Evolutionary conservation across 2,113 vertebrate genomes (phyloP).

Genomic region (Triplophysa dalaica): DNA sequence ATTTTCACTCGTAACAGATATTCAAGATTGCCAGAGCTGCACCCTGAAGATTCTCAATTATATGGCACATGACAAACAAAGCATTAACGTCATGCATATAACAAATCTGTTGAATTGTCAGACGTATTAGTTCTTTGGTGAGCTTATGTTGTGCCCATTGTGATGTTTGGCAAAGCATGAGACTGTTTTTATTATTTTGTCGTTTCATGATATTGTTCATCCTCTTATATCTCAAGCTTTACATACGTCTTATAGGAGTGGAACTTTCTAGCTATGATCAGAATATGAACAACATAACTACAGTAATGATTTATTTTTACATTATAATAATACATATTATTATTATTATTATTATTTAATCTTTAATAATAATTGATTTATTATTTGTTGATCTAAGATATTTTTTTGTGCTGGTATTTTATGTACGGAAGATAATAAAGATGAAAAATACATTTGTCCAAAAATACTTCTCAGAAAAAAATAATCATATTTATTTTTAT

Average conservation of each 20-base stretch:
- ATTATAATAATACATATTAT: too few species aligned
- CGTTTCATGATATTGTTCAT: neutral
- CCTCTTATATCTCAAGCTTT: slow-evolving; percentile 10
- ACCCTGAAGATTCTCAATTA: slow-evolving; percentile 22
- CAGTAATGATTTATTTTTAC: neutral
- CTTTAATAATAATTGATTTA: too few species aligned
- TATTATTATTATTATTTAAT: too few species aligned
- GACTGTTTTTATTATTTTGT: slow-evolving; percentile 9
- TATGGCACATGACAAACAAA: slow-evolving; percentile 31
- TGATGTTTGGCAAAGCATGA: slow-evolving; percentile 24
- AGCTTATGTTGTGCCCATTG: neutral
- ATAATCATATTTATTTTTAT: too few species aligned
- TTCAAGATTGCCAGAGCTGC: slow-evolving; percentile 19
- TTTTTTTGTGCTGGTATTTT: slow-evolving; percentile 9
- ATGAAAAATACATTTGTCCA: too few species aligned
- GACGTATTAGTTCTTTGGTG: slow-evolving; percentile 11
- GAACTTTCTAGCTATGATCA: neutral
- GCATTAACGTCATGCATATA: slow-evolving; percentile 1
- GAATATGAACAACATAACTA: slow-evolving; percentile 11
- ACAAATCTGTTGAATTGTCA: slow-evolving; percentile 20
- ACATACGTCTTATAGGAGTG: neutral
- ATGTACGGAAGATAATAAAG: neutral
- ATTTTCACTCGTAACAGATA: slow-evolving; percentile 16
- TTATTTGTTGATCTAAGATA: too few species aligned
- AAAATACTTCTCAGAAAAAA: too few species aligned